These are phyloP conservation scores for Esox masquinongy DNA, from an alignment of 2,797 vertebrate species.

Conservation along the genomic window DNA sequence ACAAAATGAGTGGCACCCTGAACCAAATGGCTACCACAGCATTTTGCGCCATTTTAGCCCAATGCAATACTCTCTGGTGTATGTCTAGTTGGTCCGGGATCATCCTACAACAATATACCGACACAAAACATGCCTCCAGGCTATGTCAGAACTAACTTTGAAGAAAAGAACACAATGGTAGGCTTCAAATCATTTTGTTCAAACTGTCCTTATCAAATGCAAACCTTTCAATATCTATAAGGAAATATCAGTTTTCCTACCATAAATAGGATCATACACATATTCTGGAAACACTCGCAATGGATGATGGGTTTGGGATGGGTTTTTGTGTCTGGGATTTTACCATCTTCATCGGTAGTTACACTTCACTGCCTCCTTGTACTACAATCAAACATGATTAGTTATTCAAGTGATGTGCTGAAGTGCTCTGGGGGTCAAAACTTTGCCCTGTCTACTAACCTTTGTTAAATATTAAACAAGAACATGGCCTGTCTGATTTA, in stretches of 20 bases:
- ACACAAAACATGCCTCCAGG: no score
- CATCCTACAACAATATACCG: no score
- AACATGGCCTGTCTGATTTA: slow-evolving; percentile 79
- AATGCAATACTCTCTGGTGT: no score
- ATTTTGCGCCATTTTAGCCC: no score
- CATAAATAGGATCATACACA: slow-evolving; percentile 40
- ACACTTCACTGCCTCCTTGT: slow-evolving; percentile 61
- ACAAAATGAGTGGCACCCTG: no score
- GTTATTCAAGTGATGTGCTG: slow-evolving; percentile 81
- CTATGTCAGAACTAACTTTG: no score
- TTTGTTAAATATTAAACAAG: slow-evolving; percentile 86
- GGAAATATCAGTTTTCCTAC: slow-evolving; percentile 67
- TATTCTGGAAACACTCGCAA: slow-evolving; percentile 64
- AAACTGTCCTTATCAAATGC: slow-evolving; percentile 49
- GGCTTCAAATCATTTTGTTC: slow-evolving; percentile 26
- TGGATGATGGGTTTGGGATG: slow-evolving; percentile 72
- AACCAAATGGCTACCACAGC: no score
- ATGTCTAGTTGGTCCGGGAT: no score
- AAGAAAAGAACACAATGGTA: no score
- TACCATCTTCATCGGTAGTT: slow-evolving; percentile 67
- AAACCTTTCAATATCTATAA: slow-evolving; percentile 71
- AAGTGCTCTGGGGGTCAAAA: slow-evolving; percentile 77
- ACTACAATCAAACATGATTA: slow-evolving; percentile 78
- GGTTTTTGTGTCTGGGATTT: slow-evolving; percentile 73
- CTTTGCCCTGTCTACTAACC: slow-evolving; percentile 82